Conservation (phyloP, 1,140 invertebrate genomes). For the Drosophila carrolli region DNA sequence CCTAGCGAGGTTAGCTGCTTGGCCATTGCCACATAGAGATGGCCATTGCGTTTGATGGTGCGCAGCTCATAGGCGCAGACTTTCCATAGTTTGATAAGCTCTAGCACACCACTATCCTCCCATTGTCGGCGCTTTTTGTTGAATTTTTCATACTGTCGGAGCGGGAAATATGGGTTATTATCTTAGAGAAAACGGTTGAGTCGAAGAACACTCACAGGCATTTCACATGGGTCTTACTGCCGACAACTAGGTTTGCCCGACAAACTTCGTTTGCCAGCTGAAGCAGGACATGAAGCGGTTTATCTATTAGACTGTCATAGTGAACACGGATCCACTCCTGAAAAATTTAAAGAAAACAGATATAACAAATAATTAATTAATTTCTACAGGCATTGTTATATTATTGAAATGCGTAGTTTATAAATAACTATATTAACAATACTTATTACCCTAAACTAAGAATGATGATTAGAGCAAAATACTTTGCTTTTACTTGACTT, state of each 20-base stretch:
- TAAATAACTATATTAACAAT: too few relatives aligned
- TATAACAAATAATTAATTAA: too few relatives aligned
- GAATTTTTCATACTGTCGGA: slow-evolving; percentile 83
- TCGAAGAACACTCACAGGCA: slow-evolving; percentile 71
- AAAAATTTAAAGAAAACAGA: background rate
- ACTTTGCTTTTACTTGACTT: too few relatives aligned
- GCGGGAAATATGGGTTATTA: background rate
- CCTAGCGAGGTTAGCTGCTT: slow-evolving; percentile 77
- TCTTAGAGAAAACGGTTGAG: background rate
- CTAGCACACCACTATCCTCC: slow-evolving; percentile 84
- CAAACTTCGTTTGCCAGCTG: slow-evolving; percentile 71
- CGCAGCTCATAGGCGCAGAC: slow-evolving; percentile 84
- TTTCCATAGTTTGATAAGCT: slow-evolving; percentile 84
- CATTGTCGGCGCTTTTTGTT: slow-evolving; percentile 84
- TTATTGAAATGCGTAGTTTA: too few relatives aligned
- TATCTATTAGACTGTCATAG: slow-evolving; percentile 63
- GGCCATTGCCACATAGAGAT: slow-evolving; percentile 84
- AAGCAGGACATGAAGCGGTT: slow-evolving; percentile 69
- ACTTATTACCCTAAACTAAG: too few relatives aligned
- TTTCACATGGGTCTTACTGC: slow-evolving; percentile 84
- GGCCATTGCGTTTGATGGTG: slow-evolving; percentile 84
- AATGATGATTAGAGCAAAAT: too few relatives aligned
- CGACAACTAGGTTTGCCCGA: slow-evolving; percentile 75
- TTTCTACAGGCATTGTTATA: too few relatives aligned
- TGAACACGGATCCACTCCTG: slow-evolving; percentile 56